Percentiles rank a stretch among this genome's conserved stretches.
Conservation (phyloP, 1,140 invertebrate genomes). For the Heliconius melpomene region DNA sequence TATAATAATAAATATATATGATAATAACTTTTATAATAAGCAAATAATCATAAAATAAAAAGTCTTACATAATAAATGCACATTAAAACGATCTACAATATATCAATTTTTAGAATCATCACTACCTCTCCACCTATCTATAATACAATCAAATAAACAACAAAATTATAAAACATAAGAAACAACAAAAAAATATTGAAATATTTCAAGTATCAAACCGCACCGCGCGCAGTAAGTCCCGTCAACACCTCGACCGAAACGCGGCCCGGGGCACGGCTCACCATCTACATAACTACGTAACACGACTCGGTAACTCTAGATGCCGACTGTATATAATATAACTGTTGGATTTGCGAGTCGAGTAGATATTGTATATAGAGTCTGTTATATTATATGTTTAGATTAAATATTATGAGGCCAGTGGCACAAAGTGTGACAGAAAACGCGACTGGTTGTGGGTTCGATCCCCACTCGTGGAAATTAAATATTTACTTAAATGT, state of each 20-base stretch:
- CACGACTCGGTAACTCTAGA: constrained; percentile 33
- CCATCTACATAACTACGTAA: constrained; percentile 32
- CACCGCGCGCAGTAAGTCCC: constrained; percentile 40
- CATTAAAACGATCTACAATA: too few relatives aligned
- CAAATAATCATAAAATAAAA: background rate
- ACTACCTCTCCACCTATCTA: too few relatives aligned
- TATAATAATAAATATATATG: background rate
- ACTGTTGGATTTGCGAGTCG: background rate
- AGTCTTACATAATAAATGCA: too few relatives aligned
- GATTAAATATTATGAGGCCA: too few relatives aligned
- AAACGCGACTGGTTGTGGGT: too few relatives aligned
- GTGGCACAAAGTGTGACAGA: too few relatives aligned
- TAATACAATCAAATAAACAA: too few relatives aligned
- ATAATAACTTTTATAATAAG: background rate
- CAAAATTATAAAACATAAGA: too few relatives aligned
- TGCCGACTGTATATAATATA: constrained; percentile 11
- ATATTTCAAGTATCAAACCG: constrained; percentile 45
- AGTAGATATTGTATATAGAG: background rate
- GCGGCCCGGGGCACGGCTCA: constrained; percentile 55
- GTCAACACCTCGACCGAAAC: constrained; percentile 53
- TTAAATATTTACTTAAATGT: too few relatives aligned
- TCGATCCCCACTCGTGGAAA: too few relatives aligned
- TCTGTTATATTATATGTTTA: background rate
- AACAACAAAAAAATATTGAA: too few relatives aligned
- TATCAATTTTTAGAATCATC: too few relatives aligned